These are phyloP conservation scores for Sesia apiformis DNA, from an alignment of 2,888 invertebrate species.

Conservation along the genomic window DNA sequence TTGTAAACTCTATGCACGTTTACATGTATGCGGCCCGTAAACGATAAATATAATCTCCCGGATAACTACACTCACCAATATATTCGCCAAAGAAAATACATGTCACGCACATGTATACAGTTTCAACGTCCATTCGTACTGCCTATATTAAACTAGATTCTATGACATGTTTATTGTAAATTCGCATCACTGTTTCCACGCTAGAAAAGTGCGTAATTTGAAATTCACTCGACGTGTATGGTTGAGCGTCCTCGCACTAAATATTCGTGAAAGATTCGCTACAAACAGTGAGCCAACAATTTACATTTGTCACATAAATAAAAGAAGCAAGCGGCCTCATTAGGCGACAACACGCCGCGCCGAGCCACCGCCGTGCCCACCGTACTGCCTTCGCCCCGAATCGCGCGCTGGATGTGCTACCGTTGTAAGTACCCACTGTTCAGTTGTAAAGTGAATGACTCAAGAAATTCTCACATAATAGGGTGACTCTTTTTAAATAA, in stretches of 20 bases:
- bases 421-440: no score
- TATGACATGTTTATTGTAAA: constrained; percentile 39
- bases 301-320: constrained; percentile 68
- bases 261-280: constrained; percentile 54
- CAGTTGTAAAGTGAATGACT: constrained; percentile 4
- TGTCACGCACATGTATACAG: constrained; percentile 13
- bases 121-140: constrained; percentile 22
- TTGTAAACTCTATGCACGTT: constrained; percentile 64
- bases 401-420: no score
- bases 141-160: constrained; percentile 22
- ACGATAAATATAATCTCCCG: constrained; percentile 34
- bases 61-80: constrained; percentile 9
- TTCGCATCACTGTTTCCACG: constrained; percentile 22
- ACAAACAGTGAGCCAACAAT: constrained; percentile 33
- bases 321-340: constrained; percentile 61
- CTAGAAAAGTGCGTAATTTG: constrained; percentile 46
- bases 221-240: constrained; percentile 41
- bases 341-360: constrained; percentile 39
- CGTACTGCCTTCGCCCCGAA: constrained; percentile 24
- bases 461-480: constrained; percentile 49
- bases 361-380: constrained; percentile 5
- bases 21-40: constrained; percentile 41
- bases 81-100: constrained; percentile 15
- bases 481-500: constrained; percentile 18
- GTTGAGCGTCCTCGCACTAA: constrained; percentile 36